Base-by-base conservation (phyloP, 2,113 vertebrate genomes). In the Leucopsar rothschildi region DNA sequence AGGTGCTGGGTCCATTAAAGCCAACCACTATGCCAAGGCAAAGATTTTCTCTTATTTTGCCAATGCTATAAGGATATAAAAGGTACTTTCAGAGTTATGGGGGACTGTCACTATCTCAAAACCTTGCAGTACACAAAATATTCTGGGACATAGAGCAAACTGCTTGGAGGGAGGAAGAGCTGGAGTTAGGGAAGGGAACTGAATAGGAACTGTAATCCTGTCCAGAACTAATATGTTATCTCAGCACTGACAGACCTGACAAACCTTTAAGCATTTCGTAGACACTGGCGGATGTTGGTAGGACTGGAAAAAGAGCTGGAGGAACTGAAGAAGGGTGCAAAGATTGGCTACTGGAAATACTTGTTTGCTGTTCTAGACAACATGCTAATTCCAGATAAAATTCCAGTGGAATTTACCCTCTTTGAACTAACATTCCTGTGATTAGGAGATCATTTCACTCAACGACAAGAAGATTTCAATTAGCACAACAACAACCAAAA, bases 121-220 rank as follows among this genome's bases (percentile, higher is more conserved):
- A 69, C 6, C 13, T 24, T 39, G 28, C n/a, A 55, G 23, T 29
- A 40, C 15, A n/a, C 5, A 55, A 53, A 71, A 66, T 44, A 47
- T 4, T 45, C 11, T 5, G 7, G 1, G 15, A 47, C n/a, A 37
- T 2, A n/a, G 1, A 49, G 16, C 2, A 83, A 45, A 64, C 25
- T 64, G 3, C 10, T 72, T 52, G 18, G 15, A 66, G 3, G 10
- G 10, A 47, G 15, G 2, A 80, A 40, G 10, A 68, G 40, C 16
- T 76, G 18, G 7, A 69, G 44, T 15, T 14, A 72, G 17, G 23
- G 4, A 6, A 76, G 16, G 17, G 10, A 61, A 39, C 3, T 49
- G 17, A 37, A 44, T 8, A 63, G 37, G 24, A 69, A 15, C 17
- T 17, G 7, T 40, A 63, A 84, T 75, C 39, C 21, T 52, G 33